Conservation (phyloP, 1,140 invertebrate species). For the Ctenoplectra terminalis region DNA sequence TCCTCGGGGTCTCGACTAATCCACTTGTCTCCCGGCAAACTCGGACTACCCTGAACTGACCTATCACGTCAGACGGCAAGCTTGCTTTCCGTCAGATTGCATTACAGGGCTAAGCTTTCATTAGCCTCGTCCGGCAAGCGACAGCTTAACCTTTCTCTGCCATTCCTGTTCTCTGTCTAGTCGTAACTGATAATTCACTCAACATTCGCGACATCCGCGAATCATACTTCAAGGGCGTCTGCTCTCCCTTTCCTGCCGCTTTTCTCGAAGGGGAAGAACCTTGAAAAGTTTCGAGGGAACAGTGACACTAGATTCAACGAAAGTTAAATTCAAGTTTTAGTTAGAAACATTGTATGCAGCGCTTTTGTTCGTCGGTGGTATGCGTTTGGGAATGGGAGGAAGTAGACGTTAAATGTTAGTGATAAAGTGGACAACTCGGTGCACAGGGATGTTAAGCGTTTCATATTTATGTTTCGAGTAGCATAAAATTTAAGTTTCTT, state of each 20-base stretch:
- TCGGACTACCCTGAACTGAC: slow-evolving; percentile 65
- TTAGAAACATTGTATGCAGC: background rate
- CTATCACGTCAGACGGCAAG: slow-evolving; percentile 72
- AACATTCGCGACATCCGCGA: slow-evolving; percentile 20
- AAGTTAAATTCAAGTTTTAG: background rate
- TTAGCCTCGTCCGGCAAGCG: slow-evolving; percentile 73
- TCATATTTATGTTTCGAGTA: background rate
- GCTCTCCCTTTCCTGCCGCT: background rate
- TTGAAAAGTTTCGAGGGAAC: slow-evolving; percentile 10
- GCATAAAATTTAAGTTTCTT: background rate
- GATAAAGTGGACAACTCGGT: background rate
- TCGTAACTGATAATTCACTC: slow-evolving; percentile 70
- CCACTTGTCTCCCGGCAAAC: slow-evolving; percentile 70
- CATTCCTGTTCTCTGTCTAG: slow-evolving; percentile 33
- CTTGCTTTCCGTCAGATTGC: slow-evolving; percentile 72
- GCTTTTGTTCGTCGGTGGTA: slow-evolving; percentile 3
- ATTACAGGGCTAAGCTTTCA: slow-evolving; percentile 75
- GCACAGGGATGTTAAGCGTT: background rate
- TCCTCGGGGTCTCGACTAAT: slow-evolving; percentile 59
- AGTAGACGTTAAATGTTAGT: slow-evolving; percentile 2
- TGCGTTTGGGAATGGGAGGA: background rate
- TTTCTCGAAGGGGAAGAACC: background rate
- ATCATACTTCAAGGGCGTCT: background rate
- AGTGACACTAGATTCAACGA: background rate
- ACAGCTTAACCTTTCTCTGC: slow-evolving; percentile 73